These are phyloP conservation scores for Osmerus eperlanus DNA, from an alignment of 2,113 vertebrate genomes.

Conservation along the genomic window DNA sequence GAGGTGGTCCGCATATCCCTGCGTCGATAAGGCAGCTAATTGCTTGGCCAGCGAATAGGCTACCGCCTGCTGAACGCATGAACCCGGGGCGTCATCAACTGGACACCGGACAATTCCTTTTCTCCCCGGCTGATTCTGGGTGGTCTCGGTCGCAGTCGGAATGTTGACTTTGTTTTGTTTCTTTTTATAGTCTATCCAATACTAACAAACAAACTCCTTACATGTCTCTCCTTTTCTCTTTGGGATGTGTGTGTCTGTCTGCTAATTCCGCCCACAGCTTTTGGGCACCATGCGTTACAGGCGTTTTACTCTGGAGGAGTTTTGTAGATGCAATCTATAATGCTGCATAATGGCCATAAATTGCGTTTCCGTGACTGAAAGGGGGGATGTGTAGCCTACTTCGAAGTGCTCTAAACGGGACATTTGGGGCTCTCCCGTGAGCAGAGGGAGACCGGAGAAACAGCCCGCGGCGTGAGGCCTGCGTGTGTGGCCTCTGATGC, in stretches of 20 bases:
- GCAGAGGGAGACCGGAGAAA: slow-evolving; percentile 76
- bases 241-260: slow-evolving; percentile 21
- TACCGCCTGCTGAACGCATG: slow-evolving; percentile 50
- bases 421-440: slow-evolving; percentile 79
- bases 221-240: slow-evolving; percentile 59
- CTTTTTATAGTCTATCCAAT: slow-evolving; percentile 63
- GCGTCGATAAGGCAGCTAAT: slow-evolving; percentile 47
- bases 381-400: slow-evolving; percentile 73
- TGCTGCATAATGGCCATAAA: slow-evolving; percentile 81
- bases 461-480: slow-evolving; percentile 76
- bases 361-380: slow-evolving; percentile 87
- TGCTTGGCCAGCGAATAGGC: slow-evolving; percentile 2
- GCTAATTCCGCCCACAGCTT: slow-evolving; percentile 23
- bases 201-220: slow-evolving; percentile 70
- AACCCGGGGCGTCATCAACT: slow-evolving; percentile 40
- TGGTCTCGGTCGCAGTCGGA: slow-evolving; percentile 67
- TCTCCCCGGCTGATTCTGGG: slow-evolving; percentile 68
- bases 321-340: slow-evolving; percentile 83
- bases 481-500: slow-evolving; percentile 85
- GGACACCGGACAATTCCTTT: slow-evolving; percentile 46
- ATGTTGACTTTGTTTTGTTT: slow-evolving; percentile 51
- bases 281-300: slow-evolving; percentile 50
- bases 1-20: slow-evolving; percentile 35
- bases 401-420: slow-evolving; percentile 77
- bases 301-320: slow-evolving; percentile 66